Percentiles rank a stretch among this genome's conserved stretches.
Conservation (phyloP, 2,888 invertebrate species). For the Sarcophaga variegata region DNA sequence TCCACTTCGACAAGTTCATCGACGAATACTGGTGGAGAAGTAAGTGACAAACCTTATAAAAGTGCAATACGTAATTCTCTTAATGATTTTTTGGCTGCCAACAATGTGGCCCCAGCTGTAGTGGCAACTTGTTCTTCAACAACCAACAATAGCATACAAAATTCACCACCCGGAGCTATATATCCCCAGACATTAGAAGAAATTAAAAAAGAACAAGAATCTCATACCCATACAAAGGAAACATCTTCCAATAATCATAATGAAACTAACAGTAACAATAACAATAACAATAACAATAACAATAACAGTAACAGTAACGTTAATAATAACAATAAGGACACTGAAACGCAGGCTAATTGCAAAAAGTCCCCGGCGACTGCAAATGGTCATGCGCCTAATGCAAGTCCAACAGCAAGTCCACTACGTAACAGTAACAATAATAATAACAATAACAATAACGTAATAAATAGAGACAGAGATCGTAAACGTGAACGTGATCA, state of each 20-base stretch:
- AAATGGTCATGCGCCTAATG: slow-evolving; percentile 75
- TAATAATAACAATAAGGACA: slow-evolving; percentile 64
- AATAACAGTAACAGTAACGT: slow-evolving; percentile 2
- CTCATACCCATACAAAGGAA: slow-evolving; percentile 39
- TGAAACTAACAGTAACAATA: slow-evolving; percentile 35
- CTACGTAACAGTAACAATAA: slow-evolving; percentile 33
- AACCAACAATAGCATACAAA: slow-evolving; percentile 30
- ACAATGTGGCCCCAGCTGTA: slow-evolving; percentile 77
- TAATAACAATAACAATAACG: slow-evolving; percentile 18
- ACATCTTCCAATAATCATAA: slow-evolving; percentile 21
- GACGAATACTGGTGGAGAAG: slow-evolving; percentile 72
- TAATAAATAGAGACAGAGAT: slow-evolving; percentile 55
- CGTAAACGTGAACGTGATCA: slow-evolving; percentile 64
- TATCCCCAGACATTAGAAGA: slow-evolving; percentile 74
- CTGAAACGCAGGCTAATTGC: slow-evolving; percentile 76
- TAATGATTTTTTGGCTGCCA: slow-evolving; percentile 82
- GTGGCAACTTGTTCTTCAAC: slow-evolving; percentile 73
- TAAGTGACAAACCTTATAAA: slow-evolving; percentile 75
- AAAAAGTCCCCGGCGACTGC: slow-evolving; percentile 74
- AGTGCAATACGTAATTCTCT: slow-evolving; percentile 80
- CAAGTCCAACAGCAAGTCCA: slow-evolving; percentile 75
- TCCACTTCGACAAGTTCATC: slow-evolving; percentile 57
- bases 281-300: slow-evolving; percentile 1
- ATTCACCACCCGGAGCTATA: slow-evolving; percentile 70
- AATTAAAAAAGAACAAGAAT: slow-evolving; percentile 62